Base-by-base conservation (phyloP, 2,797 vertebrate genomes). In the Hafferia zeledoni region DNA sequence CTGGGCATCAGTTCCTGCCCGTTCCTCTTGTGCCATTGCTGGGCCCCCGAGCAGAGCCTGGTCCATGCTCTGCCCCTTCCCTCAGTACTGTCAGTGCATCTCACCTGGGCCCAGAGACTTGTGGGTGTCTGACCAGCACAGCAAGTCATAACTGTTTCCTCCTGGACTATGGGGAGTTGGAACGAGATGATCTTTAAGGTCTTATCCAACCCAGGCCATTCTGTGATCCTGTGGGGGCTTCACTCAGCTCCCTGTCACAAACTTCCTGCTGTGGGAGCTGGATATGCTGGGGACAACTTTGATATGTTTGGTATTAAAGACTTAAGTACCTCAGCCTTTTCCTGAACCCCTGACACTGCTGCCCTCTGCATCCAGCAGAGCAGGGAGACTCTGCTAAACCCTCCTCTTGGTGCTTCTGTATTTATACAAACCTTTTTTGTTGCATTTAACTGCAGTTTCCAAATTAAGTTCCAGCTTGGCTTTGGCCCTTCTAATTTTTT, bases 41-140 rank as follows among this genome's bases (percentile, higher is more conserved):
- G 41, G 41, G 17, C 17, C 17, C 41, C 41, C 4, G 7, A 43
- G 41, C 16, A 43, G 7, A 43, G 59, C 37, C 59, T 39, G 37
- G 8, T 6, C 9, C 28, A 30, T 35, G 44, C 70, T 10, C 44
- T 8, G 52, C 37, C 31, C n/a, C 55, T 30, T 63, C 41, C 43
- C 31, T 71, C 43, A 50, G 33, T 2, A 1, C 35, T 13, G 22
- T 3, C 35, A 27, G 15, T 11, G 23, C 23, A 20, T 24, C 23
- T 50, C 50, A 10, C 1, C 23, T 5, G 19, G 19, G 39, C 19
- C 9, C 37, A 30, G 10, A 17, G 10, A 3, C 10, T 3, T 8
- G 25, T 11, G 44, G 31, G 13, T 19, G 18, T 37, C 27, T 10
- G 0, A 9, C 22, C 17, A 52, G 30, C 52, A 84, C 2, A 59